Evolutionary conservation across 2,113 vertebrate species (phyloP), one percentile per base, ranked within the genome.

Genomic region (Cisticola juncidis): DNA sequence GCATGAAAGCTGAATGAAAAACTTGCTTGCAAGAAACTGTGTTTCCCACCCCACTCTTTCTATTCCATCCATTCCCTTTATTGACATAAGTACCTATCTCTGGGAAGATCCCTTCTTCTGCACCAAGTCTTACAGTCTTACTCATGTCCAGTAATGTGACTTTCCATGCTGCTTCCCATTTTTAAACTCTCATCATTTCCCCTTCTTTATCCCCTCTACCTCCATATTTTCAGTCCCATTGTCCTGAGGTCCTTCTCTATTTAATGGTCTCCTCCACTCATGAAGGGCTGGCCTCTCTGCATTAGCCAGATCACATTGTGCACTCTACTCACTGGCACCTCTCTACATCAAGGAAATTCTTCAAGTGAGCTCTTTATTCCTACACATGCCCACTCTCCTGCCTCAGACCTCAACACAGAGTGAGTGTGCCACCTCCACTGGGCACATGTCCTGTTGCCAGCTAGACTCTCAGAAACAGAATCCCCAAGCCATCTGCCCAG

Each of bases 391-490:
- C 47, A 28, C 31, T 40, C 48, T 72, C 33, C 74, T 44, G 40
- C 21, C 64, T 35, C 44, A 78, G 47, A 10, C 35, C n/a, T 65
- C 0, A 0, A 51, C 86, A 87, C 9, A 10, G 44, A 35, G 57
- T 21, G 28, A 93, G 61, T 6, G 0, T 71, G 65, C 31, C 69
- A 71, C 44, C 35, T 81, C n/a, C 44, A 21, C 66, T 92, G 90
- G 70, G 84, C 95, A 90, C 48, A 45, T 40, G 48, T 92, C 92
- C 90, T 94, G 90, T 82, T 94, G 62, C 88, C 81, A 93, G 70
- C 50, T 80, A 90, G 48, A 57, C 45, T 45, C 81, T 90, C 78
- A 90, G 88, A 95, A 95, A 95, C 45, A 96, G 85, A 88, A 90
- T 53, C 42, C 53, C 23, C 53, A 36, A 82, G 64, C 69, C 81